Conservation (phyloP, 2,888 invertebrate genomes). For the Caprella mutica region DNA sequence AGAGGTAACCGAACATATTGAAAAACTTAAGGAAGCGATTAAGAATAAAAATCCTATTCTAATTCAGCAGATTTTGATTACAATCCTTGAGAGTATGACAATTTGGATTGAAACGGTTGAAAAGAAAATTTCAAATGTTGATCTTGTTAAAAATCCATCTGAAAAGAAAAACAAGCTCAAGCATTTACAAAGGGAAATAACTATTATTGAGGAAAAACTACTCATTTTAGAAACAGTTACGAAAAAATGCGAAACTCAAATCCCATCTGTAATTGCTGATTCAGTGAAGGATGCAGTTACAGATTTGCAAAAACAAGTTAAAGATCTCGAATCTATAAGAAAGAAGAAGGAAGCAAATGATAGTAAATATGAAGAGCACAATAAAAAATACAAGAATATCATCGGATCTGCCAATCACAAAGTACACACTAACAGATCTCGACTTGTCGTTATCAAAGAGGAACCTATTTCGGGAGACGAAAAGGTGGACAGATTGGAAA, state of each 20-base stretch:
- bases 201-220: conserved; percentile 55
- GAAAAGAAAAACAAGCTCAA: conserved; percentile 22
- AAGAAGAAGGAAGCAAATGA: conserved; percentile 46
- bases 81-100: conserved; percentile 66
- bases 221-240: conserved; percentile 56
- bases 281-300: conserved; percentile 50
- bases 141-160: conserved; percentile 40
- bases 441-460: conserved; percentile 52
- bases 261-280: conserved; percentile 43
- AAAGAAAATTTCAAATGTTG: conserved; percentile 53
- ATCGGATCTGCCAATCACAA: conserved; percentile 49
- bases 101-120: conserved; percentile 76
- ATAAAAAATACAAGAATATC: conserved; percentile 58
- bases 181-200: conserved; percentile 32
- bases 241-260: conserved; percentile 41
- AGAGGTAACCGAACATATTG: conserved; percentile 52
- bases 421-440: conserved; percentile 44
- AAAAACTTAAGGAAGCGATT: conserved; percentile 50
- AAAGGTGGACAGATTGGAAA: conserved; percentile 18
- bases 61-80: conserved; percentile 58
- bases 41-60: conserved; percentile 48
- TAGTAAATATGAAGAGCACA: conserved; percentile 53
- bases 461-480: conserved; percentile 46
- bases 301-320: conserved; percentile 54
- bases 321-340: conserved; percentile 57